Evolutionary conservation across 1,140 invertebrate species (phyloP).

Genomic region (Pogonus chalceus): DNA sequence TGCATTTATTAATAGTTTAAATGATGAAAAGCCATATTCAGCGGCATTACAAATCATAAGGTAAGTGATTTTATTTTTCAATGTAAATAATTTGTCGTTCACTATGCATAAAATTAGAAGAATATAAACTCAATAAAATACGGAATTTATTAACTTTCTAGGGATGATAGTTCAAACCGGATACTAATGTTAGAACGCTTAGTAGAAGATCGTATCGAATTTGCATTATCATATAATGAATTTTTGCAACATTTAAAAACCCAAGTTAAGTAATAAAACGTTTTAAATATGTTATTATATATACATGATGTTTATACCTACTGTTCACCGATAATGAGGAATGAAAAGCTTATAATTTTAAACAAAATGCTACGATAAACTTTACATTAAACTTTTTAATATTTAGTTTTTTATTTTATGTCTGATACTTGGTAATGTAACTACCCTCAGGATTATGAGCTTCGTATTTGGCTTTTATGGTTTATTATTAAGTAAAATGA

Average conservation of each 20-base stretch:
- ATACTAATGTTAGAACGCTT: conserved; percentile 78
- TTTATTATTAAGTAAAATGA: background rate
- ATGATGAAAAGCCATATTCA: conserved; percentile 72
- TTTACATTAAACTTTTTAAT: background rate
- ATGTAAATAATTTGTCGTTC: conserved; percentile 13
- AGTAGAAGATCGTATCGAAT: conserved; percentile 89
- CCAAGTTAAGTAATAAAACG: conserved; percentile 62
- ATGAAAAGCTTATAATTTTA: background rate
- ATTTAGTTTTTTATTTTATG: background rate
- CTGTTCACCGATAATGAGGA: background rate
- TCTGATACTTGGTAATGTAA: background rate
- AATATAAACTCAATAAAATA: background rate
- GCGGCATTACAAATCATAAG: conserved; percentile 73
- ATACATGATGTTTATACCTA: no score
- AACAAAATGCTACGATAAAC: background rate
- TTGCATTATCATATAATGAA: conserved; percentile 92
- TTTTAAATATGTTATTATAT: background rate
- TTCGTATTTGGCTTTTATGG: background rate
- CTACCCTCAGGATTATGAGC: background rate
- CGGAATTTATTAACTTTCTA: conserved; percentile 33
- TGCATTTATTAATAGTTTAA: conserved; percentile 73
- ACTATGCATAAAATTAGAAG: background rate
- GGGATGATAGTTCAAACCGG: conserved; percentile 81
- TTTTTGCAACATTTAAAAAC: conserved; percentile 93
- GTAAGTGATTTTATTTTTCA: conserved; percentile 41